Evolutionary conservation across 2,888 invertebrate genomes (phyloP).

Genomic region (Galeopsomyia nigrocyanea): DNA sequence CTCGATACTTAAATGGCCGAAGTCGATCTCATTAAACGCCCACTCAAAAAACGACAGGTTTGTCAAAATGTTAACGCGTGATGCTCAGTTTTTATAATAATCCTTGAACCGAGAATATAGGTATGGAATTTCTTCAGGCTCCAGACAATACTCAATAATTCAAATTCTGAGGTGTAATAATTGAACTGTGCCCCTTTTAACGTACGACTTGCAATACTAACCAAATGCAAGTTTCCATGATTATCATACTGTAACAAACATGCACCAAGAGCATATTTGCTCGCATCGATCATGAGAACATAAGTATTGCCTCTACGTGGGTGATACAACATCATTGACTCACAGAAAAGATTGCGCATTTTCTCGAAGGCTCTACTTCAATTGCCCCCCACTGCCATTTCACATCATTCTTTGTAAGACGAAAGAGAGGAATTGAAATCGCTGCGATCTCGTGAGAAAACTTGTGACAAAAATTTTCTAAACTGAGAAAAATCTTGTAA

Average conservation of each 20-base stretch:
- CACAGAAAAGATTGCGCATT: background rate
- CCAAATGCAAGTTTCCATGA: background rate
- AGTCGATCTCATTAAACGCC: background rate
- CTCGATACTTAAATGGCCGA: background rate
- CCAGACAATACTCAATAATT: slow-evolving; percentile 1
- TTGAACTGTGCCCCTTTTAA: background rate
- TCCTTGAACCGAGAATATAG: background rate
- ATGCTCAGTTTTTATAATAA: background rate
- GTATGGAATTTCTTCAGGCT: background rate
- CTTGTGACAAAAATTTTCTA: slow-evolving; percentile 39
- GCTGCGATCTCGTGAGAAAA: background rate
- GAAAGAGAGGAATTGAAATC: background rate
- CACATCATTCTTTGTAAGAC: background rate
- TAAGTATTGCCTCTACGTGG: background rate
- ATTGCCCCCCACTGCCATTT: background rate
- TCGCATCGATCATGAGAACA: background rate
- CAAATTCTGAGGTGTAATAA: background rate
- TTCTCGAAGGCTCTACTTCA: background rate
- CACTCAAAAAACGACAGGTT: background rate
- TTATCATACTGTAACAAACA: background rate
- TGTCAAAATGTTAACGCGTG: background rate
- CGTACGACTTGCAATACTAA: background rate
- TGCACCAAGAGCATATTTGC: background rate
- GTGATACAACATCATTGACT: background rate
- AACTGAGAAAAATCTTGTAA: slow-evolving; percentile 49